Base-by-base conservation (phyloP, 2,113 vertebrate genomes). In the Ciconia boyciana region DNA sequence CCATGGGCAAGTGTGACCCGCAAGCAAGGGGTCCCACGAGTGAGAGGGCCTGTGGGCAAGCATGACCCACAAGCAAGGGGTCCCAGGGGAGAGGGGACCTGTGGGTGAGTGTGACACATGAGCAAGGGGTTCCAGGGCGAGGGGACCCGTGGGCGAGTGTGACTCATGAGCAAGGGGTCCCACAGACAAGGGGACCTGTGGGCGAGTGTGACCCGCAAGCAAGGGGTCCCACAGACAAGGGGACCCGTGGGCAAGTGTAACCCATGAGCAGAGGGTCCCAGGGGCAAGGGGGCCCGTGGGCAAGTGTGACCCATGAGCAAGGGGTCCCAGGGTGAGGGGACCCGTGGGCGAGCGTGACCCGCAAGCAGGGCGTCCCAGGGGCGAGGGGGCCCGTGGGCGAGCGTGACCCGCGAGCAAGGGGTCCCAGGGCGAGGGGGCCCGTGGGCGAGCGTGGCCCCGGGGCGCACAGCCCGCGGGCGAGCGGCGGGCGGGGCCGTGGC, bases 11-110 rank as follows among this genome's bases (percentile, higher is more conserved):
- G 31, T 9, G 54, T 19, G 31, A 32, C 54, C 54, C 52, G 29
- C 6, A 16, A 29, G 10, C 28, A 54, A 17, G 13, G 16, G 34
- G 34, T n/a, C 44, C 26, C 43, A 29, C 4, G 1, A n/a, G 16
- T 3, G 10, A 19, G 11, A 25, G 43, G 28, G 25, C 1, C 7
- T 1, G 1, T 18, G 21, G 43, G 16, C 8, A 4, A 11, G 7
- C 1, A 26, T 13, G 26, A 34, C 19, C 13, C 10, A 17, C 0
- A 17, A 14, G 25, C 3, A 4, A 26, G 43, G 13, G 43, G 43
- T 16, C 58, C 58, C 58, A 7, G 1, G 8, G 28, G 11, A 2
- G 3, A 29, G 39, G 43, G 20, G 21, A 21, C 12, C 49, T 7
- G 3, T 48, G 46, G 46, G 19, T 19, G 46, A 48, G 46, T 4